Evolutionary conservation across 2,888 invertebrate genomes (phyloP), one percentile per base, ranked within the genome.

Genomic region (Strigamia crassipes): DNA sequence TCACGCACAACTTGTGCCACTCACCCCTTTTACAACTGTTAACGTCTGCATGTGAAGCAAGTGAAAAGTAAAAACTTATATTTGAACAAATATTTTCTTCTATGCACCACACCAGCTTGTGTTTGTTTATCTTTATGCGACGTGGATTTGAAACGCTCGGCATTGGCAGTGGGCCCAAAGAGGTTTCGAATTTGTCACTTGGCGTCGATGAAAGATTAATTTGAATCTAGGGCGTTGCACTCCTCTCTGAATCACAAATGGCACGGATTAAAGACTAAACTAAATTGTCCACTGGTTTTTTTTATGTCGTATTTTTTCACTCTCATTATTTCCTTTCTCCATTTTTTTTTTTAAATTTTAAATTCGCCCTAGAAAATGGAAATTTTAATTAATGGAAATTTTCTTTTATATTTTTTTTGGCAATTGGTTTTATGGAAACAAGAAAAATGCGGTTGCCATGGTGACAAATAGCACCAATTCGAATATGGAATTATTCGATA

Each of bases 11-110:
- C 27, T 73, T 73, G 73, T 73, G 73, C 73, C 73, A 73, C 73
- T 73, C 73, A 73, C 73, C 73, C 73, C 73, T 73, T 73, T 73
- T 73, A 73, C 73, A 73, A 73, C 73, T 73, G 73, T 73, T 73
- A 73, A 31, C 73, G 27, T 73, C 73, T 73, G 73, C 73, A 73
- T 73, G 73, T 73, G 73, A 73, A 73, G 15, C 73, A 73, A 73
- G 73, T 73, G 73, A 15, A 73, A 73, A 73, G 73, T 73, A 27
- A 73, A 73, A 73, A 15, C 27, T 31, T 31, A 5, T 73, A 31
- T 73, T 73, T 73, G 31, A 73, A 31, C 73, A 73, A 73, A 73
- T 27, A 27, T 73, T 73, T 73, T 73, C 31, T 73, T 56, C 9
- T 56, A 21, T 18, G 6, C 10, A 10, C 4, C 1, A 27, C 27